A percentile compares a stretch with the other conserved stretches of the same genome.
phyloP scores from a whole-genome alignment of 2,797 vertebrate genomes.

The Capromys pilorides region DNA sequence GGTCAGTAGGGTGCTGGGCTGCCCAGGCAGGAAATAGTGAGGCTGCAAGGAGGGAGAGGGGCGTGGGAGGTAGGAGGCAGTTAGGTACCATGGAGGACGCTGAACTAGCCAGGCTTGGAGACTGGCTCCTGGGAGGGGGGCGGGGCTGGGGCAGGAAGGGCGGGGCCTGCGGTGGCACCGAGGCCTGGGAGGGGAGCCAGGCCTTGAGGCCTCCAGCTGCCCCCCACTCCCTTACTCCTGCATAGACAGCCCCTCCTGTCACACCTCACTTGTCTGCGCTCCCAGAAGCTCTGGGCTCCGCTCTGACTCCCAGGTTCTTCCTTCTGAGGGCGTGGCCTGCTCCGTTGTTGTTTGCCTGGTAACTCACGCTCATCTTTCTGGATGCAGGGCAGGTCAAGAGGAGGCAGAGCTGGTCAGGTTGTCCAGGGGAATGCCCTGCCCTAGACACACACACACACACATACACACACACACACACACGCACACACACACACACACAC shows the following conservation, averaged over 20 bases:
- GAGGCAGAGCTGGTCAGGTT: background rate
- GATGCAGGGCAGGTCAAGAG: too few species aligned
- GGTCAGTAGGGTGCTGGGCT: background rate
- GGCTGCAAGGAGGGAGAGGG: too few species aligned
- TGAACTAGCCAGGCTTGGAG: background rate
- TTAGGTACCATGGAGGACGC: background rate
- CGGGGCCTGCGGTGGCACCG: fast-evolving
- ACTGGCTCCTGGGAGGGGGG: background rate
- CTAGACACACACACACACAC: too few species aligned
- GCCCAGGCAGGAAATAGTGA: background rate
- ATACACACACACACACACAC: background rate
- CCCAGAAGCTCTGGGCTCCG: background rate
- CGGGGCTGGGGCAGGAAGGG: background rate
- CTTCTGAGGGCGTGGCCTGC: background rate
- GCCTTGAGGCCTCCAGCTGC: background rate
- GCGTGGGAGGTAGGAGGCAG: too few species aligned
- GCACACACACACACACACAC: too few species aligned
- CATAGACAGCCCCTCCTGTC: background rate
- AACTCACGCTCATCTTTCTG: background rate
- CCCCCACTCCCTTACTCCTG: background rate
- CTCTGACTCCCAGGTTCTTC: background rate
- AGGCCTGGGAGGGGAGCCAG: background rate
- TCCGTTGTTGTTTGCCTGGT: background rate
- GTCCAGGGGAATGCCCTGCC: background rate
- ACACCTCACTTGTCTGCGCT: background rate